These are phyloP conservation scores for Pseudopipra pipra DNA, from an alignment of 2,113 vertebrate species.

Conservation along the genomic window DNA sequence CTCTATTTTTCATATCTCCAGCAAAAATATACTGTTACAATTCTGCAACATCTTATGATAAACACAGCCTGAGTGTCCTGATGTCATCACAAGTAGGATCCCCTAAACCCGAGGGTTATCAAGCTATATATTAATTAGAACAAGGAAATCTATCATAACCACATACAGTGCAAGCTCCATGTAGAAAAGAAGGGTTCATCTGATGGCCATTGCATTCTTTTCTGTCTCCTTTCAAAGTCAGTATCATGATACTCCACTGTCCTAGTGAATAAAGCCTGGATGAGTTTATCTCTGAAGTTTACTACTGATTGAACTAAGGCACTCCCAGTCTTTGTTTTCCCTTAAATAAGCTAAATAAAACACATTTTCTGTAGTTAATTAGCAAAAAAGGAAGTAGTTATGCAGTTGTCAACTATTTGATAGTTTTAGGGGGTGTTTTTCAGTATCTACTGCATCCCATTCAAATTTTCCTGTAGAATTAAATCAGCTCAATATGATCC, in stretches of 20 bases:
- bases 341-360: neutral
- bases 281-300: neutral
- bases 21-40: neutral
- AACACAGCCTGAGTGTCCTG: neutral
- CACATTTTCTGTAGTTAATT: neutral
- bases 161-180: neutral
- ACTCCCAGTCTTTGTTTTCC: neutral
- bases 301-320: neutral
- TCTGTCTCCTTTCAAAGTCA: neutral
- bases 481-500: slow-evolving; percentile 1
- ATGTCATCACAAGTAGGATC: neutral
- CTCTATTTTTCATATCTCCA: neutral
- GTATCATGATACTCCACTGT: neutral
- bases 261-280: neutral
- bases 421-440: neutral
- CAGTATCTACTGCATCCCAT: neutral
- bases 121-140: neutral
- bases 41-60: neutral
- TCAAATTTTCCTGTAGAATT: neutral
- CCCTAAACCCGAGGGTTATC: neutral
- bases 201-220: neutral
- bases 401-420: neutral
- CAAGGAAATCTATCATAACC: neutral
- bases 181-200: neutral
- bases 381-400: neutral